These are phyloP conservation scores for Heterohyrax brucei DNA, from an alignment of 2,797 vertebrate species.

Conservation along the genomic window DNA sequence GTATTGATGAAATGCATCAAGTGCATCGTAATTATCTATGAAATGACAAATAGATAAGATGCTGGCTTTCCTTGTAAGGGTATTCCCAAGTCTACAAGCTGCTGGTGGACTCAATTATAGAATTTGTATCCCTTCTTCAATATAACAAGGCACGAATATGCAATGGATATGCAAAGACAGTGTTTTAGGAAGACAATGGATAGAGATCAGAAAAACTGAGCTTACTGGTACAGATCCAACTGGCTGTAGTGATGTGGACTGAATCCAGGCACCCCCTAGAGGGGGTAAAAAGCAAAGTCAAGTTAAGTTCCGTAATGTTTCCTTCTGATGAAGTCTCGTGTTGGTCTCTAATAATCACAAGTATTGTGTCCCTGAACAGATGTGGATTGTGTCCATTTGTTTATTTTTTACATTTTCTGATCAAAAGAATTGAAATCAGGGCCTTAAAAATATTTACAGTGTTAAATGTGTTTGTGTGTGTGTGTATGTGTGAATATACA, in stretches of 20 bases:
- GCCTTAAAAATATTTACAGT: constrained; percentile 39
- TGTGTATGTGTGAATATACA: not conserved
- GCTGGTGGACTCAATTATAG: not conserved
- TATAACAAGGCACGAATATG: constrained; percentile 26
- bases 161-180: not conserved
- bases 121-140: not conserved
- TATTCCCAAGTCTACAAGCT: constrained; percentile 10
- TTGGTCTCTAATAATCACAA: constrained; percentile 48
- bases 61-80: not conserved
- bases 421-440: constrained; percentile 69
- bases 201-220: not conserved
- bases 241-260: not conserved
- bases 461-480: not conserved
- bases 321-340: constrained; percentile 52
- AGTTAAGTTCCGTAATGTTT: constrained; percentile 69
- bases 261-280: not conserved
- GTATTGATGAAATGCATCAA: not conserved
- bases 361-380: not conserved
- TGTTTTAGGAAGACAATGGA: constrained; percentile 47
- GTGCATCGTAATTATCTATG: not conserved
- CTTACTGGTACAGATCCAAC: constrained; percentile 16
- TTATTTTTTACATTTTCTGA: constrained; percentile 63
- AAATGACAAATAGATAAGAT: not conserved
- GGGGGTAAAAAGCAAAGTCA: not conserved
- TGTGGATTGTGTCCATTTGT: not conserved